These are phyloP conservation scores for Drosophila chauvacae DNA, from an alignment of 1,140 invertebrate genomes.

Conservation along the genomic window DNA sequence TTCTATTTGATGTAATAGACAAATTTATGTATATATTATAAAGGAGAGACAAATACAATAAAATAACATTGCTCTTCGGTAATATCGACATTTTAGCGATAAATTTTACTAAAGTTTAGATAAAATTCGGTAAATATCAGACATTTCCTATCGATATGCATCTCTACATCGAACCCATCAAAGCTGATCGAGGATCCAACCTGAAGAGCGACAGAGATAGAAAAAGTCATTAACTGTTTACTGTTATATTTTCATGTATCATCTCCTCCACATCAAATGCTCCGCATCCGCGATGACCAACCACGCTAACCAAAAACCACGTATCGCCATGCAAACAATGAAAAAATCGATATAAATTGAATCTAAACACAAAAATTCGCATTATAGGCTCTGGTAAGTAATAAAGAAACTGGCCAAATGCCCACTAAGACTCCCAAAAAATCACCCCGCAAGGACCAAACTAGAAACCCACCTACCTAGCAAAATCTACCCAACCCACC, in stretches of 20 bases:
- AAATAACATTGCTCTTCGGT: neutral
- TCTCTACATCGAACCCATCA: neutral
- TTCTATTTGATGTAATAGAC: neutral
- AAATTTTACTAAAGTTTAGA: neutral
- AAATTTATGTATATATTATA: neutral
- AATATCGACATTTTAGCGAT: neutral
- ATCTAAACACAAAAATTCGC: constrained; percentile 45
- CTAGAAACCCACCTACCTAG: neutral
- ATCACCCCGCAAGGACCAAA: neutral
- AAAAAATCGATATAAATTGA: constrained; percentile 28
- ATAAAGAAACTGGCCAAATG: constrained; percentile 13
- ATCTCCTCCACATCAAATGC: constrained; percentile 56
- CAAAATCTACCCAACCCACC: neutral
- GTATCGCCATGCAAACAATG: constrained; percentile 58
- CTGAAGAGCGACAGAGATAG: constrained; percentile 1
- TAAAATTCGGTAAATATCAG: neutral
- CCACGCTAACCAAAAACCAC: constrained; percentile 61
- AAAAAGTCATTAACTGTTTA: constrained; percentile 44
- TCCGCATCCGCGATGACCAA: constrained; percentile 55
- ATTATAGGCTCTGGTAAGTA: constrained; percentile 70
- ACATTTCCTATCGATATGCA: neutral
- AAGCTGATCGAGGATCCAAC: constrained; percentile 23
- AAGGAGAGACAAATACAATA: neutral
- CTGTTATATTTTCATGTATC: constrained; percentile 68
- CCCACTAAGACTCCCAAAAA: neutral